Evolutionary conservation across 2,888 invertebrate species (phyloP).

Genomic region (Actias luna): DNA sequence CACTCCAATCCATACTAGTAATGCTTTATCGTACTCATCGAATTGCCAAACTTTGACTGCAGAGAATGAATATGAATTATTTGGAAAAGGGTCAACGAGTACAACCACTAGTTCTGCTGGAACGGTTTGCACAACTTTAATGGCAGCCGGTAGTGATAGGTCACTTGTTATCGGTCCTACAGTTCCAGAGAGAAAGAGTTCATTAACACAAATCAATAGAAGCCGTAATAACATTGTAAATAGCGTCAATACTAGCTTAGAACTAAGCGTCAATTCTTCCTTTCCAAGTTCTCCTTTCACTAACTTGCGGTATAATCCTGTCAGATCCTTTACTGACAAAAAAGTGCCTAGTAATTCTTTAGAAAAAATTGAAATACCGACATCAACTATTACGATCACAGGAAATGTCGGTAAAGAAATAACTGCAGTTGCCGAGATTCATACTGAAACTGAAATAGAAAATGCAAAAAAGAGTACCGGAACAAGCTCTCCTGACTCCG

Average conservation of each 20-base stretch:
- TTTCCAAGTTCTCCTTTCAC: conserved; percentile 69
- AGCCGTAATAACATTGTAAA: conserved; percentile 74
- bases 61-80: conserved; percentile 94
- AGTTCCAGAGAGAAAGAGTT: conserved; percentile 92
- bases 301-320: conserved; percentile 63
- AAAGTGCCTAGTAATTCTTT: conserved; percentile 59
- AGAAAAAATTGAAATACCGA: conserved; percentile 57
- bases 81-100: conserved; percentile 95
- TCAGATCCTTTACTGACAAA: conserved; percentile 61
- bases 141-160: conserved; percentile 85
- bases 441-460: conserved; percentile 71
- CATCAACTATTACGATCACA: conserved; percentile 67
- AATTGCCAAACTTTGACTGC: conserved; percentile 88
- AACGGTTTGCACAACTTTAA: conserved; percentile 92
- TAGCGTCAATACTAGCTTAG: conserved; percentile 80
- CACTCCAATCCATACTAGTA: conserved; percentile 87
- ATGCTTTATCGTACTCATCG: conserved; percentile 85
- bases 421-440: conserved; percentile 82
- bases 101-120: conserved; percentile 95
- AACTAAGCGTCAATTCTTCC: conserved; percentile 72
- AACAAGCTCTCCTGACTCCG: conserved; percentile 90
- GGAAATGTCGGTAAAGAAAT: conserved; percentile 77
- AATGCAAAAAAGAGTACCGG: conserved; percentile 82
- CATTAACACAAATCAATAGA: conserved; percentile 83
- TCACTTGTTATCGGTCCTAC: conserved; percentile 86